Base-by-base conservation (phyloP, 2,797 vertebrate species). In the Melopsittacus undulatus region DNA sequence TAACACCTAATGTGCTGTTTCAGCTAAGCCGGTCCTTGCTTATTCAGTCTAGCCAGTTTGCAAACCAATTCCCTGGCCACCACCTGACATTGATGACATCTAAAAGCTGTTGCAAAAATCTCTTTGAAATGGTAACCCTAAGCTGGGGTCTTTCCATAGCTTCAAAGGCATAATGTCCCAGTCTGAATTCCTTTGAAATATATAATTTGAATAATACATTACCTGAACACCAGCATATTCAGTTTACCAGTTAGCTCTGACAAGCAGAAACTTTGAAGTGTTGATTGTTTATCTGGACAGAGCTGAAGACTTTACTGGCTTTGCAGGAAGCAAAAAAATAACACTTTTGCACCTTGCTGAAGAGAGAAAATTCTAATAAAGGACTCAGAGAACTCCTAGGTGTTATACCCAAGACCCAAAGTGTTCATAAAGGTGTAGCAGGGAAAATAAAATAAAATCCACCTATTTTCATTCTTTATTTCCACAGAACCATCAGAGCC, bases 221-320 rank as follows among this genome's bases (percentile, higher is more conserved):
- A 77, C 18, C 43, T 48, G 81, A 96, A 59, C 49, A 83, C 49
- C 81, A 94, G 54, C 24, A 49, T 82, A 88, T 91, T 88, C 67
- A 81, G 57, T 54, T 82, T 97, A 92, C 86, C 95, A 83, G 90
- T 86, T 80, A 95, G 69, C 15, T 95, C 85, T 89, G 75, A 91
- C 92, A 95, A 89, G 64, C 20, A 74, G 61, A 57, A 80, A 77
- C 90, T 96, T 97, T 97, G 94, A 96, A 92, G 66, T 96, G 92
- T 89, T 95, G 93, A 95, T 95, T 77, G 54, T 75, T 75, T 83
- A 87, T 80, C n/a, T 94, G 95, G 76, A 79, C 48, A 56, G 80
- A 88, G 74, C 74, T 78, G 19, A 23, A 81, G 56, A 87, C 29
- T 48, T 85, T 18, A 76, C 17, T 75, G 62, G 49, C 64, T 96